Evolutionary conservation across 2,888 invertebrate species (phyloP).

Genomic region (Mesorhabditis belari): DNA sequence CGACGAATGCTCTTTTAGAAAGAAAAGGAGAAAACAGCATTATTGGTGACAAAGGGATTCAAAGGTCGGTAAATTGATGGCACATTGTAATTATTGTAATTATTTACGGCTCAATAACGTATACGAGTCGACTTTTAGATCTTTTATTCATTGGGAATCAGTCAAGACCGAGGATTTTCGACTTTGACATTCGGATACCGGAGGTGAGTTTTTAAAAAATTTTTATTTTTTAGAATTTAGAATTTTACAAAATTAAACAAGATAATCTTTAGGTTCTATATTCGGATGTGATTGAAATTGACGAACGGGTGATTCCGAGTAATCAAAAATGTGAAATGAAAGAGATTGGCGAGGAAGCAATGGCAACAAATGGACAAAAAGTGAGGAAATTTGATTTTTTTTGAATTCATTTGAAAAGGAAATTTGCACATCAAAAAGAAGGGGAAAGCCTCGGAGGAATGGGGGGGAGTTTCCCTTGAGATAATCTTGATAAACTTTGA

Average conservation of each 20-base stretch:
- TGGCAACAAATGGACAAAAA: constrained; percentile 20
- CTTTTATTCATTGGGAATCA: constrained; percentile 92
- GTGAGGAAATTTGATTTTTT: constrained; percentile 5
- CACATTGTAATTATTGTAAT: too few species aligned
- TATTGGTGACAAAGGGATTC: constrained; percentile 78
- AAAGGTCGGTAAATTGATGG: too few species aligned
- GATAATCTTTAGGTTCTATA: constrained; percentile 66
- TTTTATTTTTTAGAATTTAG: background rate
- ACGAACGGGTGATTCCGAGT: constrained; percentile 76
- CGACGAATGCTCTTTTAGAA: constrained; percentile 92
- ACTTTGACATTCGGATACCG: constrained; percentile 65
- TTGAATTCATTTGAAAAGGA: background rate
- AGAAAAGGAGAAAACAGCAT: constrained; percentile 89
- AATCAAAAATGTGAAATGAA: constrained; percentile 19
- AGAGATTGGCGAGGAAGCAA: constrained; percentile 3
- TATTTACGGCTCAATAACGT: background rate
- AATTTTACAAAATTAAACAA: background rate
- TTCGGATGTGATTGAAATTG: constrained; percentile 80
- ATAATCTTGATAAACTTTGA: too few species aligned
- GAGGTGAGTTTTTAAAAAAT: constrained; percentile 10
- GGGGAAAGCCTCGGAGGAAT: background rate
- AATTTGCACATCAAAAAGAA: background rate
- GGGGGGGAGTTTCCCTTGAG: too few species aligned
- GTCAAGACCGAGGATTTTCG: constrained; percentile 89
- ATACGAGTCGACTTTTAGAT: constrained; percentile 60